These are phyloP conservation scores for Morone saxatilis DNA, from an alignment of 2,113 vertebrate genomes.

Conservation along the genomic window DNA sequence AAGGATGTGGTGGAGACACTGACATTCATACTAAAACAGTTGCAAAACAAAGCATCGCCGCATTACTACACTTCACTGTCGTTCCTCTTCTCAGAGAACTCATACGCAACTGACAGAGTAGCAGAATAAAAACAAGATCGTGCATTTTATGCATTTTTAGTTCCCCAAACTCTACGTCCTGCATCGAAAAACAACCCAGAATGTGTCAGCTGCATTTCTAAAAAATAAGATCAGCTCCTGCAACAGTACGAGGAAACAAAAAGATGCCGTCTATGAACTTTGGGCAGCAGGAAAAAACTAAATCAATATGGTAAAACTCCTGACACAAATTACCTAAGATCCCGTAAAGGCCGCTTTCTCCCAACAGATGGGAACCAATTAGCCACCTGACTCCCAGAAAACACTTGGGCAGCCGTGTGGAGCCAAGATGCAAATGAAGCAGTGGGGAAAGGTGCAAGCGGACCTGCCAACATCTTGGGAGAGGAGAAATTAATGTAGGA, in stretches of 20 bases:
- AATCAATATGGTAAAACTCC: conserved; percentile 56
- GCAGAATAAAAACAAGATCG: neutral
- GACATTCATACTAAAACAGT: neutral
- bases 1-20: neutral
- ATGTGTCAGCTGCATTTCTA: neutral
- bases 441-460: conserved; percentile 49
- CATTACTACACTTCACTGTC: neutral
- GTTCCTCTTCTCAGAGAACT: neutral
- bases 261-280: neutral
- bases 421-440: conserved; percentile 76
- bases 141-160: neutral
- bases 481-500: conserved; percentile 69
- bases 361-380: conserved; percentile 83
- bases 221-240: neutral
- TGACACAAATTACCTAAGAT: conserved; percentile 67
- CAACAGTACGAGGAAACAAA: neutral
- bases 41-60: neutral
- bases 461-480: conserved; percentile 60
- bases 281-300: neutral
- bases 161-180: too few species aligned
- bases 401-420: conserved; percentile 73
- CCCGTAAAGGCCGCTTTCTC: conserved; percentile 57
- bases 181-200: neutral
- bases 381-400: conserved; percentile 77
- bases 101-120: neutral